Evolutionary conservation across 1,140 invertebrate species (phyloP), one percentile per base, ranked within the genome.

Genomic region (Triops longicaudatus): DNA sequence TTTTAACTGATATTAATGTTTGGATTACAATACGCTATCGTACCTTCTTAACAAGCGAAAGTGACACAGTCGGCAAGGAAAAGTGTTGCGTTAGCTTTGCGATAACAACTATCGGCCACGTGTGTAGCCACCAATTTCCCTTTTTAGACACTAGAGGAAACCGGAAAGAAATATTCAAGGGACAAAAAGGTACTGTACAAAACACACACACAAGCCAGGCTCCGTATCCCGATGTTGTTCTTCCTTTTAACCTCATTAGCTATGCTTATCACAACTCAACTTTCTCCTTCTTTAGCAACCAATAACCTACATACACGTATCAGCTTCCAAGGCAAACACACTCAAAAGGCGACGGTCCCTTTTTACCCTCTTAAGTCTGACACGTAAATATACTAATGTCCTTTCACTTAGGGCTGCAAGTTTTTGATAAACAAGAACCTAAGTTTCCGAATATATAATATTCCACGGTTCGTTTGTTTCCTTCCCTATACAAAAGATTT

Each of bases 241-340:
- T 63, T 63, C 50, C 50, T n/a, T 63, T 63, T 63, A 63, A 22
- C 50, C 50, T 63, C 50, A 63, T 63, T 22, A 63, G 14, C 14
- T 63, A 63, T 63, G 50, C 50, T 63, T 63, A 63, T 17, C 50
- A 63, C 50, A 63, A 22, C 50, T 63, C 50, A 63, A 63, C 50
- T 63, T 63, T 63, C 50, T 63, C 50, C 50, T 63, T 63, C 44
- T 63, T 63, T 63, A 63, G 50, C 50, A 63, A 63, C n/a, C 50
- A 63, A 63, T 63, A 63, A 63, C 50, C 50, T 63, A 63, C 50
- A 63, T 63, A 63, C 17, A 14, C 50, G 17, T 63, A 63, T 63
- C 50, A 63, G 50, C 14, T 63, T 63, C 50, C 50, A 63, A 63
- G 50, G 50, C 22, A 63, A 63, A 63, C 50, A 63, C 5, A 37